Percentiles rank a stretch among this genome's conserved stretches.
These are phyloP conservation scores for Cryptotis parvus DNA, from an alignment of 2,113 vertebrate species.

Conservation along the genomic window DNA sequence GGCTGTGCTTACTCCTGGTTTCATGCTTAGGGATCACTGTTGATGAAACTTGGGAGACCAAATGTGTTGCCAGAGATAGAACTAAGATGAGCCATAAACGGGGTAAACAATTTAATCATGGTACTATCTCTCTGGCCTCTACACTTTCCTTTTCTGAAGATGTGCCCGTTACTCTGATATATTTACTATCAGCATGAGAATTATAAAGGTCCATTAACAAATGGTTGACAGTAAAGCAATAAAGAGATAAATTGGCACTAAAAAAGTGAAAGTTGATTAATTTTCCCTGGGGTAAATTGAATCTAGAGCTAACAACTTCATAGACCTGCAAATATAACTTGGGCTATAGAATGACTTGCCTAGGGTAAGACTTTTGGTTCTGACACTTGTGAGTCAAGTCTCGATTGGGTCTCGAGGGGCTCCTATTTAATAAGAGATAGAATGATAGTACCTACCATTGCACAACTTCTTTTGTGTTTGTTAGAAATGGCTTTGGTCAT, in stretches of 20 bases:
- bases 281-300: neutral
- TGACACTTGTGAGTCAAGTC: neutral
- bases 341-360: neutral
- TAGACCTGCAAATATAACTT: neutral
- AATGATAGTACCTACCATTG: neutral
- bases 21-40: neutral
- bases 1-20: too few relatives aligned
- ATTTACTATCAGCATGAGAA: neutral
- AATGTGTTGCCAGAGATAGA: neutral
- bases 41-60: neutral
- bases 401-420: neutral
- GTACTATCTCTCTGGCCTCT: neutral
- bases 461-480: neutral
- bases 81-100: neutral
- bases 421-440: neutral
- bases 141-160: slow-evolving; percentile 18
- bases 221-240: neutral
- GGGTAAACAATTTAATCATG: neutral
- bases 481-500: too few relatives aligned
- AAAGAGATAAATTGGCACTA: neutral
- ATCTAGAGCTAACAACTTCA: neutral
- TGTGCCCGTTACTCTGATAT: neutral
- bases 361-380: neutral
- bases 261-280: neutral
- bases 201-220: neutral